Percentiles rank a stretch among this genome's conserved stretches.
Evolutionary conservation across 2,113 vertebrate species (phyloP).

Genomic region (Axis porcinus): DNA sequence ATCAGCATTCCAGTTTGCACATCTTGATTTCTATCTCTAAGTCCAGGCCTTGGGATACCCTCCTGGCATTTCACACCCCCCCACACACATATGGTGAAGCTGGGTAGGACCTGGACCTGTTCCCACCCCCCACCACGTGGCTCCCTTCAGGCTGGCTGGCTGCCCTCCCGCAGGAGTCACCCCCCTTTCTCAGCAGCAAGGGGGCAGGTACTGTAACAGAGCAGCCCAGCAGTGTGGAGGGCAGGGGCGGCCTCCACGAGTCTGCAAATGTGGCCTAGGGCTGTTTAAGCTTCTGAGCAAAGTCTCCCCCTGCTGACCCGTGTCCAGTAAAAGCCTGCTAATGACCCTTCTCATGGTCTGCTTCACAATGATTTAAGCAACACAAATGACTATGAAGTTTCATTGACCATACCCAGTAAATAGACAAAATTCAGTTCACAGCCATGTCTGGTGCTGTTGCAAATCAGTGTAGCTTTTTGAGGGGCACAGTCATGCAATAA

Average conservation of each 20-base stretch:
- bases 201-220: too few species aligned
- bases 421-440: background rate
- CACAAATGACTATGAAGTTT: background rate
- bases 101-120: background rate
- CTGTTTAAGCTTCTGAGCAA: too few species aligned
- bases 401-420: background rate
- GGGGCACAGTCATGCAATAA: background rate
- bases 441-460: background rate
- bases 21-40: background rate
- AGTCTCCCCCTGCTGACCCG: too few species aligned
- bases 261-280: too few species aligned
- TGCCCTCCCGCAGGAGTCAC: background rate
- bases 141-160: background rate
- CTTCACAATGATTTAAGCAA: background rate
- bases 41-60: background rate
- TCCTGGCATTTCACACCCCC: background rate
- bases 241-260: too few species aligned
- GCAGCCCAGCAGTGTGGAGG: too few species aligned
- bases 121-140: fast-evolving
- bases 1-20: background rate
- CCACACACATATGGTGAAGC: background rate
- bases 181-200: background rate
- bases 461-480: background rate
- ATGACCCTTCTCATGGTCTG: too few species aligned
- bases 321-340: too few species aligned